Evolutionary conservation across 2,888 invertebrate genomes (phyloP).

Genomic region (Alcis repandata): DNA sequence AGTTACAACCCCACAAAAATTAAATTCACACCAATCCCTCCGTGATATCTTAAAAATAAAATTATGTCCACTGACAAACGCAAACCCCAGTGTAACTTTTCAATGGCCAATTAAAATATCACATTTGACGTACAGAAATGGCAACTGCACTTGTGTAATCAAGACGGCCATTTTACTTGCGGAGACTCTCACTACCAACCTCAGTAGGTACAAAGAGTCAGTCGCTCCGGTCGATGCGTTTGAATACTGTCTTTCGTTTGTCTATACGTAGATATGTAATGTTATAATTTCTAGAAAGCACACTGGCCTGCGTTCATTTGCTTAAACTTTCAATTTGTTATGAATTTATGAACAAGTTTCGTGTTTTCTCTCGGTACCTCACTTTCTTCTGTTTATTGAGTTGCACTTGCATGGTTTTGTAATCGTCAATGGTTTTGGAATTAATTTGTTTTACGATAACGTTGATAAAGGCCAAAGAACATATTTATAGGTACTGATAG

Average conservation of each 20-base stretch:
- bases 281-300: slow-evolving; percentile 81
- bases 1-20: too few relatives aligned
- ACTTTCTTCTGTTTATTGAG: slow-evolving; percentile 50
- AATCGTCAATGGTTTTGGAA: slow-evolving; percentile 4
- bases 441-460: neutral
- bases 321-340: slow-evolving; percentile 82
- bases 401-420: slow-evolving; percentile 30
- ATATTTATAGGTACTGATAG: too few relatives aligned
- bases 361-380: slow-evolving; percentile 67
- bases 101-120: too few relatives aligned
- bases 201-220: slow-evolving; percentile 23
- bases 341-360: slow-evolving; percentile 69
- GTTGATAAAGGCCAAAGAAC: too few relatives aligned
- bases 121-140: neutral
- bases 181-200: neutral
- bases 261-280: slow-evolving; percentile 60
- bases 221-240: slow-evolving; percentile 61
- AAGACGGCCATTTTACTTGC: neutral
- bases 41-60: too few relatives aligned
- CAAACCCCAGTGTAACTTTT: too few relatives aligned
- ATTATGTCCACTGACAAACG: too few relatives aligned
- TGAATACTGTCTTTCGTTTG: slow-evolving; percentile 57
- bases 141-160: neutral
- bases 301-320: slow-evolving; percentile 73
- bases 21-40: too few relatives aligned